Percentiles rank a stretch among this genome's conserved stretches.
These are phyloP conservation scores for Cataglyphis hispanica DNA, from an alignment of 1,140 invertebrate species.

Conservation along the genomic window DNA sequence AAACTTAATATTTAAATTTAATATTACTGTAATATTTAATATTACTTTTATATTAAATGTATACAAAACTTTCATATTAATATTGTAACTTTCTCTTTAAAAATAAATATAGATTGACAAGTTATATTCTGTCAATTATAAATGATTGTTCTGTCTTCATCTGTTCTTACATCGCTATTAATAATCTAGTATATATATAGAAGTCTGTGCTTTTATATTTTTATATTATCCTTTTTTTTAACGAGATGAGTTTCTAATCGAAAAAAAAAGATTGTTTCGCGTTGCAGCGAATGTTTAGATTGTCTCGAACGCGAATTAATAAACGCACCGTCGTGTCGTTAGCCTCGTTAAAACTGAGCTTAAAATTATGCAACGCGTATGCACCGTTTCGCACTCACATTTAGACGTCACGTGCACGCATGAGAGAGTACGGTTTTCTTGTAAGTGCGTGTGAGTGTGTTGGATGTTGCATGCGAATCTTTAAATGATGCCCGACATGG, in stretches of 20 bases:
- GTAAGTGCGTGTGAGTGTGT: not conserved
- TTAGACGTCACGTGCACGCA: conserved; percentile 13
- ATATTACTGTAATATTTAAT: too few species aligned
- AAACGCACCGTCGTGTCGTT: conserved; percentile 33
- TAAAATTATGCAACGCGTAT: conserved; percentile 22
- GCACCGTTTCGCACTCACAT: not conserved
- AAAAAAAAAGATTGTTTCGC: not conserved
- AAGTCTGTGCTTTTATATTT: not conserved
- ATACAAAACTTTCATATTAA: too few species aligned
- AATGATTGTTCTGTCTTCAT: too few species aligned
- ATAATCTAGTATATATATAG: too few species aligned
- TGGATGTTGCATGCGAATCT: conserved; percentile 52
- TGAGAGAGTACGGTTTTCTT: not conserved
- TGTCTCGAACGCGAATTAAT: conserved; percentile 33
- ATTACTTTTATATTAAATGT: too few species aligned
- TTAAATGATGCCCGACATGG: conserved; percentile 34
- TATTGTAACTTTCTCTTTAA: too few species aligned
- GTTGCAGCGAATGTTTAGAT: conserved; percentile 2
- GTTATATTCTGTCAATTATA: too few species aligned
- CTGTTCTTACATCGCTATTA: too few species aligned
- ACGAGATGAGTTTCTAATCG: not conserved
- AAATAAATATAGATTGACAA: too few species aligned
- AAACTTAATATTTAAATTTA: too few species aligned
- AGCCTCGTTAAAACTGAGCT: conserved; percentile 51
- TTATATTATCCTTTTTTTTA: not conserved